These are phyloP conservation scores for Diachrysia chrysitis DNA, from an alignment of 2,888 invertebrate species.

Conservation along the genomic window DNA sequence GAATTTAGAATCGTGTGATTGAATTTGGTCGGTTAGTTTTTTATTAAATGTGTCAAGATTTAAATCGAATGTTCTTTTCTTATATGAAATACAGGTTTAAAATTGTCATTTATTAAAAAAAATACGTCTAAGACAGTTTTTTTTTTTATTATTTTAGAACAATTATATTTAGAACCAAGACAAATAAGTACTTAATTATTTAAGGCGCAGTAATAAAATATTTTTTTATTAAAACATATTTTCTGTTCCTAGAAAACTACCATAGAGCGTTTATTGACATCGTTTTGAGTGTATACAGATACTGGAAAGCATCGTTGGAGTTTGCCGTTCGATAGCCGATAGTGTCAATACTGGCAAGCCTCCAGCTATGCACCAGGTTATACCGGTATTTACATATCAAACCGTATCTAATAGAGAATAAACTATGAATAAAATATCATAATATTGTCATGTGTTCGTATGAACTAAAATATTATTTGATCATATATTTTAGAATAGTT, in stretches of 20 bases:
- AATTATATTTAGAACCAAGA: too few species aligned
- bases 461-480: neutral
- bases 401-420: constrained; percentile 57
- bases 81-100: too few species aligned
- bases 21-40: neutral
- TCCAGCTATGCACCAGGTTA: constrained; percentile 72
- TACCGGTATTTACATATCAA: constrained; percentile 71
- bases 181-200: too few species aligned
- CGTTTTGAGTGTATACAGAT: constrained; percentile 27
- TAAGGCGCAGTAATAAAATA: too few species aligned
- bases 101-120: too few species aligned
- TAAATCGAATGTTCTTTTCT: neutral
- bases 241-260: neutral
- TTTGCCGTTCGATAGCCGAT: constrained; percentile 64
- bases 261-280: constrained; percentile 28
- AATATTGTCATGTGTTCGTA: too few species aligned
- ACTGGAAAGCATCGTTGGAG: constrained; percentile 49
- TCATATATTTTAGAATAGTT: neutral
- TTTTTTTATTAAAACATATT: too few species aligned
- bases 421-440: constrained; percentile 56
- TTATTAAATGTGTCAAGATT: too few species aligned
- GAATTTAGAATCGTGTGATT: constrained; percentile 3
- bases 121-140: too few species aligned
- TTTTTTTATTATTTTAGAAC: too few species aligned
- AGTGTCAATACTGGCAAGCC: constrained; percentile 82